These are phyloP conservation scores for Daktulosphaira vitifoliae DNA, from an alignment of 1,140 invertebrate species.

Conservation along the genomic window DNA sequence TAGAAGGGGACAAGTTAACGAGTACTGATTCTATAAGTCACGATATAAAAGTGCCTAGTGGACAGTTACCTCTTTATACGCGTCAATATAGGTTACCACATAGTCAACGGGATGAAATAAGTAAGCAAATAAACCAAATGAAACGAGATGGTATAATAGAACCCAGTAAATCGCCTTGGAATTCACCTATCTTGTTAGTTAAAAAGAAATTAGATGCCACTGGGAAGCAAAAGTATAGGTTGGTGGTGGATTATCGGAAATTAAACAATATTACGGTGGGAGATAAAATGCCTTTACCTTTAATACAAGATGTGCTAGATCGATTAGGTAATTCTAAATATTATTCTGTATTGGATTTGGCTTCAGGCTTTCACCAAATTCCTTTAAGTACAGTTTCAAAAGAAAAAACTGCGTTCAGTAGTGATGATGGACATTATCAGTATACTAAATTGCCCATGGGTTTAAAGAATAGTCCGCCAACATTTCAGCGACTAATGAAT, in stretches of 20 bases:
- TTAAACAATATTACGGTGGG: conserved; percentile 37
- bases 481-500: conserved; percentile 45
- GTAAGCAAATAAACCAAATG: conserved; percentile 40
- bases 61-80: conserved; percentile 37
- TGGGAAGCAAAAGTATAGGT: conserved; percentile 36
- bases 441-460: conserved; percentile 45
- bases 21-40: conserved; percentile 14
- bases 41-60: conserved; percentile 34
- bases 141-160: conserved; percentile 31
- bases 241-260: conserved; percentile 39
- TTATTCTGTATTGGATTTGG: conserved; percentile 47
- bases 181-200: conserved; percentile 35
- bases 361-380: conserved; percentile 48
- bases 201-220: conserved; percentile 38
- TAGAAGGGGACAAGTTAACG: background rate
- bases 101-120: conserved; percentile 41
- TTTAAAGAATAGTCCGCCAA: conserved; percentile 43
- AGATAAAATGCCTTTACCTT: conserved; percentile 46
- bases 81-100: conserved; percentile 42
- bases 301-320: conserved; percentile 46
- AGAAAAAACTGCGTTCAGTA: conserved; percentile 47
- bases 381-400: conserved; percentile 41
- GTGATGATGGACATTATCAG: conserved; percentile 42
- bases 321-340: conserved; percentile 40
- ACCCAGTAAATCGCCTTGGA: conserved; percentile 33